phyloP scores from a whole-genome alignment of 2,888 invertebrate species.

The Eupelmus urozonus region DNA sequence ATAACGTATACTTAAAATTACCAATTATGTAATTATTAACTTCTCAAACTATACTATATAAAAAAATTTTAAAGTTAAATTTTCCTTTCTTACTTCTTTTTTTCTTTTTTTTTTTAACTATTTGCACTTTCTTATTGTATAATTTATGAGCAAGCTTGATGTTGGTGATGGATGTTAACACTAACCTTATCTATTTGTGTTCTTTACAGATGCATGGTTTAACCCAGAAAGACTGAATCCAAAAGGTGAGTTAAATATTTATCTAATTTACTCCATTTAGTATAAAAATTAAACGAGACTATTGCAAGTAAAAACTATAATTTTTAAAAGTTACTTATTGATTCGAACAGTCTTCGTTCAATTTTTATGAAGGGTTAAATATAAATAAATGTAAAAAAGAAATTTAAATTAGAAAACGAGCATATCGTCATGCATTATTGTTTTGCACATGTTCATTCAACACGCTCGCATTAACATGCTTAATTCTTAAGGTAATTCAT shows the following conservation, averaged over 20 bases:
- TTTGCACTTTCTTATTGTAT: constrained; percentile 16
- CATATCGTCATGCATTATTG: constrained; percentile 1
- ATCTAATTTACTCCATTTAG: constrained; percentile 24
- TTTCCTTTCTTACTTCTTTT: not conserved
- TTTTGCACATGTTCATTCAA: not conserved
- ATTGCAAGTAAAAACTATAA: not conserved
- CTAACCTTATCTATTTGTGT: constrained; percentile 74
- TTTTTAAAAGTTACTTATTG: no score
- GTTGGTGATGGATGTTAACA: constrained; percentile 57
- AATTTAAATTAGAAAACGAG: not conserved
- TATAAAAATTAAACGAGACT: constrained; percentile 22
- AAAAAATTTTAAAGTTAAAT: not conserved
- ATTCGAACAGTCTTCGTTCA: not conserved
- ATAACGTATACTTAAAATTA: not conserved
- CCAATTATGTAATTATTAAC: not conserved
- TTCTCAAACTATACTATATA: not conserved
- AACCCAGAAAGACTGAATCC: constrained; percentile 94
- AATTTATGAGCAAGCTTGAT: constrained; percentile 32
- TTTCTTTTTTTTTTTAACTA: not conserved
- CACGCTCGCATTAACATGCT: constrained; percentile 9
- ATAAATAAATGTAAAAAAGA: not conserved
- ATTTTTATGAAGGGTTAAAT: not conserved
- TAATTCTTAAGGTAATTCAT: constrained; percentile 14
- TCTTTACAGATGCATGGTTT: constrained; percentile 95
- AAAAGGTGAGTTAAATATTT: constrained; percentile 84